Evolutionary conservation across 2,888 invertebrate species (phyloP), one percentile per base, ranked within the genome.

Genomic region (Kryphioiulus occultus): DNA sequence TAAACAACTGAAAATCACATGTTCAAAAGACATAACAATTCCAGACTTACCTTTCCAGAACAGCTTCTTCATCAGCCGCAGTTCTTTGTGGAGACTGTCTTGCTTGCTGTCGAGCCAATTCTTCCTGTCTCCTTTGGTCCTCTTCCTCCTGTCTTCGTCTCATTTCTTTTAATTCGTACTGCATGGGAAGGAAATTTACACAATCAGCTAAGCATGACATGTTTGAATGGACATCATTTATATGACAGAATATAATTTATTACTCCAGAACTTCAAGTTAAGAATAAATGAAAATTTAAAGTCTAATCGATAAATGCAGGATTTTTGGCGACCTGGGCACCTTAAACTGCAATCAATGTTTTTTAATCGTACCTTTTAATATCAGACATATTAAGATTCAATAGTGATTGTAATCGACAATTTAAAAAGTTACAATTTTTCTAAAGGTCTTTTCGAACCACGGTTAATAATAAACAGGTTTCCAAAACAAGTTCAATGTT

Each of bases 131-230:
- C 87, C 89, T 84, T 82, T 89, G 86, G 87, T 91, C 91, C 68
- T 90, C 90, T 59, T 91, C 91, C 83, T 91, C 91, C 85, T 91
- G 91, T 78, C 96, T 94, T 91, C 96, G 94, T 93, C 97, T 96
- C 93, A 97, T 94, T 93, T 99, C 98, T 93, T 97, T 97, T 93
- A 99, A 94, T 94, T 99, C 99, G 94, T 97, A 98, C 98, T 99
- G 92, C 30, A 92, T 91, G 88, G 4, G 30, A 78, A 30, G 4
- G 30, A 78, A 30, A 78, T 26, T 30, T 7, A 15, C 30, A 30
- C 12, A 30, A 30, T 30, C 2, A 78, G 30, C 30, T 78, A 30
- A 15, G 35, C 30, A 26, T 68, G 22, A 7, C 10, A 7, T 22
- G 22, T 22, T 10, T 22, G 26, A 15, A 59, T 59, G n/a, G 9